A percentile compares a stretch with the other conserved stretches of the same genome.
Conservation (phyloP, 2,113 vertebrate species). For the Hippocampus barbouri region DNA sequence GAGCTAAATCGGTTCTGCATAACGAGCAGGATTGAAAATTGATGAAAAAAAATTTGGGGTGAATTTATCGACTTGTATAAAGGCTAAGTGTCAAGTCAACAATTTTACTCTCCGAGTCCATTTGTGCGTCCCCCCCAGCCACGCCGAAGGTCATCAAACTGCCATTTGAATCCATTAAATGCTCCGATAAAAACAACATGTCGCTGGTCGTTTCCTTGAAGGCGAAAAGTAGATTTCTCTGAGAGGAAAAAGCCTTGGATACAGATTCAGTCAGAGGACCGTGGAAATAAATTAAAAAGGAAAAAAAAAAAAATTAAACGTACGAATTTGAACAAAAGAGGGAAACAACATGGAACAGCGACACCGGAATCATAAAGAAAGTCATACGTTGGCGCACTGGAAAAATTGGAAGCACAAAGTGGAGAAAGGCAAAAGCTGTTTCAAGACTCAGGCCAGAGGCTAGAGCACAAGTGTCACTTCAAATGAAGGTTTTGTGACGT, state of each 20-base stretch:
- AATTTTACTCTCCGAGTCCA: not conserved
- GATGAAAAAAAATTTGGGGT: too few species aligned
- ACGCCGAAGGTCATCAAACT: not conserved
- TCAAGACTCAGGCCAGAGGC: constrained; percentile 58
- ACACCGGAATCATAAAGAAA: not conserved
- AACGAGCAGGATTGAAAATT: too few species aligned
- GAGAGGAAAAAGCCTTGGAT: not conserved
- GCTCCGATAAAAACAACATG: not conserved
- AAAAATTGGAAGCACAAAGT: constrained; percentile 2
- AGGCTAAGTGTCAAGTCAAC: not conserved
- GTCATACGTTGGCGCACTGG: not conserved
- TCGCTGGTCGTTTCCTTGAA: not conserved
- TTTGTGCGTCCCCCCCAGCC: not conserved
- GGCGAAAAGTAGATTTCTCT: not conserved
- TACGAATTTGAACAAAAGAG: not conserved
- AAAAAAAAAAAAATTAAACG: too few species aligned
- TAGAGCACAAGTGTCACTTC: constrained; percentile 38
- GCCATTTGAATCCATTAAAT: not conserved
- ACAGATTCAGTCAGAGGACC: constrained; percentile 11
- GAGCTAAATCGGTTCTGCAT: too few species aligned
- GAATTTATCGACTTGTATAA: not conserved
- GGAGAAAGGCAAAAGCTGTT: constrained; percentile 17
- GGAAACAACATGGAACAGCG: constrained; percentile 5
- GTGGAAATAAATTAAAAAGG: constrained; percentile 1
- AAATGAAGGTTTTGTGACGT: constrained; percentile 40